phyloP scores from a whole-genome alignment of 2,888 invertebrate species.

The Oligia latruncula region DNA sequence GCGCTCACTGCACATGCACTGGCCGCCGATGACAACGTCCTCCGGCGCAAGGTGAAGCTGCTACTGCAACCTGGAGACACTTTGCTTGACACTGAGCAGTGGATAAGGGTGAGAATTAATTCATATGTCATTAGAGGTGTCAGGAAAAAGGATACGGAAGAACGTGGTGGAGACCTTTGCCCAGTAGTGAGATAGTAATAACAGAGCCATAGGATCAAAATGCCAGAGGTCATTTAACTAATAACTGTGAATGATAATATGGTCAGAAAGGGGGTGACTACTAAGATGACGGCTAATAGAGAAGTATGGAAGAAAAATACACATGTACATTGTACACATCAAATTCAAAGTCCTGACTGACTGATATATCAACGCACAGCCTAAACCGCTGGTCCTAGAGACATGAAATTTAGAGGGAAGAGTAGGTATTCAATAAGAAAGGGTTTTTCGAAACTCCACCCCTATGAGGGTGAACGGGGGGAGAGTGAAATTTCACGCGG shows the following conservation, averaged over 20 bases:
- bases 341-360: too few species aligned
- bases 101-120: constrained; percentile 82
- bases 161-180: background rate
- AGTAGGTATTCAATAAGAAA: too few species aligned
- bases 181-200: background rate
- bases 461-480: too few species aligned
- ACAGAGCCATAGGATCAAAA: background rate
- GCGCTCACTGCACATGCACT: constrained; percentile 78
- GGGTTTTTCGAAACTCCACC: too few species aligned
- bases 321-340: background rate
- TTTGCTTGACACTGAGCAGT: constrained; percentile 86
- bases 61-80: constrained; percentile 88
- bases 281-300: too few species aligned
- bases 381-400: too few species aligned
- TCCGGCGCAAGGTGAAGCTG: constrained; percentile 86
- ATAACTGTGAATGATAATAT: background rate
- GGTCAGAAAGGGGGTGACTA: background rate
- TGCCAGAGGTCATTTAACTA: background rate
- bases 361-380: too few species aligned
- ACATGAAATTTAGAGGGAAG: too few species aligned
- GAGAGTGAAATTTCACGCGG: too few species aligned
- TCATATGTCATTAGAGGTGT: background rate
- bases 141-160: background rate
- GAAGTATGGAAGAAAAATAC: background rate
- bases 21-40: constrained; percentile 78